phyloP scores from a whole-genome alignment of 2,797 vertebrate genomes.

The Coluber constrictor region DNA sequence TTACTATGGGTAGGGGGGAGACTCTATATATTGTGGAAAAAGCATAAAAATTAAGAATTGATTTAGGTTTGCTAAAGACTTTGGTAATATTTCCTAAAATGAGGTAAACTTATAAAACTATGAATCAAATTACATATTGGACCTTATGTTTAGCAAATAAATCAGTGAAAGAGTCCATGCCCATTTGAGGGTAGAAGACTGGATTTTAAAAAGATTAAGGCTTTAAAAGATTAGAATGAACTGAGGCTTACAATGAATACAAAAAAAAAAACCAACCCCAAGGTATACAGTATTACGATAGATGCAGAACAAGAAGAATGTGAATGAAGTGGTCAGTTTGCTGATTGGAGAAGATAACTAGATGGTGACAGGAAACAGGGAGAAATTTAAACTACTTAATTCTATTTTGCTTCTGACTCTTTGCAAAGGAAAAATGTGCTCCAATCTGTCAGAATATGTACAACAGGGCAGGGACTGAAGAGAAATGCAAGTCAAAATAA shows the following conservation, averaged over 20 bases:
- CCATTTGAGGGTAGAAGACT: background rate
- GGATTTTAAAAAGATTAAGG: background rate
- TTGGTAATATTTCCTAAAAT: background rate
- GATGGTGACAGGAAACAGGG: background rate
- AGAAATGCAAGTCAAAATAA: background rate
- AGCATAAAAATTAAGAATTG: background rate
- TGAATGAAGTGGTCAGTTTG: background rate
- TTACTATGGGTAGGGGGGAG: background rate
- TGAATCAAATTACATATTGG: background rate
- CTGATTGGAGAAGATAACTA: background rate
- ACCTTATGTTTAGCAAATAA: background rate
- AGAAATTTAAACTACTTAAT: background rate
- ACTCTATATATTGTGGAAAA: background rate
- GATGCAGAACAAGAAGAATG: background rate
- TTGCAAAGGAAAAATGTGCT: background rate
- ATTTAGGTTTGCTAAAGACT: background rate
- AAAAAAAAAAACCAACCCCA: background rate
- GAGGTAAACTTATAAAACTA: background rate
- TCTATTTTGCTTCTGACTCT: background rate
- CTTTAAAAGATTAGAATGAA: background rate
- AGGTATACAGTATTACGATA: background rate
- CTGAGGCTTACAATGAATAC: background rate
- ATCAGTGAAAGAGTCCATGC: background rate
- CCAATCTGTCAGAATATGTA: background rate
- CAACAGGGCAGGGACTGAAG: background rate